Evolutionary conservation across 1,140 invertebrate genomes (phyloP), one percentile per base, ranked within the genome.

Genomic region (Akabosia matsudoensis): DNA sequence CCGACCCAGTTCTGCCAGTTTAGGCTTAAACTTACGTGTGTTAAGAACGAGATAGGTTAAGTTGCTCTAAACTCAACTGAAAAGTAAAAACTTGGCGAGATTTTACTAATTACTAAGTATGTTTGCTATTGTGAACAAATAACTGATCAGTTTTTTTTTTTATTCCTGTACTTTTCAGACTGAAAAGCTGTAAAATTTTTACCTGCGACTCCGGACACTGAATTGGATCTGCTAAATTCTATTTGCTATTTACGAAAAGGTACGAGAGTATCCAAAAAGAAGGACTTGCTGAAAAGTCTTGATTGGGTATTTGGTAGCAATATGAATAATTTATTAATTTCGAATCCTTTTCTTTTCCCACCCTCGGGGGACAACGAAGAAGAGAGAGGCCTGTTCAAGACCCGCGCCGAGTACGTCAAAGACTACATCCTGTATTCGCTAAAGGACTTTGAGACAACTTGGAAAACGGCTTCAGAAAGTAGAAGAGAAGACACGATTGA

Each of bases 261-360:
- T 67, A 67, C 61, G 61, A 67, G 61, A 14, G 61, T 67, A 67
- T 67, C 61, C 22, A 13, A 31, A 31, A 67, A 31, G 13, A 10
- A 67, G 24, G 3, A 30, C 54, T 61, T 28, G 7, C 61, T 30
- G 4, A 67, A 67, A 67, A 67, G n/a, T n/a, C n/a, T n/a, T n/a
- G n/a, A n/a, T n/a, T n/a, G 61, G 61, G 61, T 67, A 67, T 10
- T 31, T 28, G 61, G 22, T 30, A 72, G 71, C 30, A 79, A 70
- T 74, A 79, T 79, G 78, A 76, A 76, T 61, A 56, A 71, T 61
- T 30, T 75, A 76, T 51, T 79, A 77, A 79, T 79, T 79, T 76
- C 75, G 67, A 75, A 79, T 77, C 78, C 78, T 79, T 79, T 79
- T 79, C 74, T 79, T 70, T 79, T 64, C 75, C 75, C 73, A 61